Base-by-base conservation (phyloP, 92 coral and sea anemone genomes). In the Parazoanthus atlanticus region DNA sequence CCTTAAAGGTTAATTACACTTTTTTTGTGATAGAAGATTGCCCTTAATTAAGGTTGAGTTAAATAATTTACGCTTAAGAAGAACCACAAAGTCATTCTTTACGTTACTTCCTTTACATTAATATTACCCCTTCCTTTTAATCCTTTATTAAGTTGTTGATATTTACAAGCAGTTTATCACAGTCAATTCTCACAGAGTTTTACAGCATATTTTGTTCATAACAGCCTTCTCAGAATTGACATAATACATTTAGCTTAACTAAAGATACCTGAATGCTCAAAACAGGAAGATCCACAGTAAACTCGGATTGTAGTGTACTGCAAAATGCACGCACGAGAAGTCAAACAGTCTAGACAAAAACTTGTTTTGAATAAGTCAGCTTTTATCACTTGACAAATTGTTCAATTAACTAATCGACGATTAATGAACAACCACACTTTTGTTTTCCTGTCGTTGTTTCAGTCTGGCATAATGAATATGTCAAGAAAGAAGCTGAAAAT, bases 151-250 rank as follows among this genome's bases (percentile, higher is more conserved):
- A 29, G 13, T 43, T 41, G 65, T 84, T 46, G 78, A 41, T 69
- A 71, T 41, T 84, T 84, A 70, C 87, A 84, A 84, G 86, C 64
- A 83, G 41, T 46, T 84, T 84, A 84, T 15, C 32, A 66, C 19
- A 25, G 28, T 82, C 86, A 65, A 40, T 40, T 72, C 31, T 23
- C n/a, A 81, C 8, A 41, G 46, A 52, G 33, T 38, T 56, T 84
- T 84, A 84, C 87, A 84, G 30, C 28, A 70, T 25, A 32, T 34
- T 13, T n/a, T 32, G 36, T 75, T 75, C 47, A 36, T 36, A 34
- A 75, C 26, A 75, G 43, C 47, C 3, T 75, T 75, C 49, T 75
- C 43, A 75, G 52, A 34, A 75, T 75, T 23, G n/a, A 75, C 25
- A 75, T n/a, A 36, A 8, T 75, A 23, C 69, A 23, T 61, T 61